Evolutionary conservation across 1,140 invertebrate genomes (phyloP).

Genomic region (Apis florea): DNA sequence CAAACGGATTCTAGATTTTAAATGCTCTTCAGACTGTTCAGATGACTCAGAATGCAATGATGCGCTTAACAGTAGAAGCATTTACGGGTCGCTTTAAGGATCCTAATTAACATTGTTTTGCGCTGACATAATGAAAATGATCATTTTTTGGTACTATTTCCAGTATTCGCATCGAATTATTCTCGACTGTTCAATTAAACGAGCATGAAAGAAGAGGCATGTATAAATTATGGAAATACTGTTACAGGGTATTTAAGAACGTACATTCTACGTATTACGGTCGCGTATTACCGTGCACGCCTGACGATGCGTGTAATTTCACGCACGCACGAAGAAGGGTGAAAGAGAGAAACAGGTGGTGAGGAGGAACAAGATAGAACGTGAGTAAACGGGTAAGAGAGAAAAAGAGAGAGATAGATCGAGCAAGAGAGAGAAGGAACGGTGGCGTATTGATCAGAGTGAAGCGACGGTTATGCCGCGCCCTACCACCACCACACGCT

Average conservation of each 20-base stretch:
- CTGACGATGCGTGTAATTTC: conserved; percentile 56
- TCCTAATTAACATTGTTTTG: conserved; percentile 10
- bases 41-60: conserved; percentile 1
- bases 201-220: background rate
- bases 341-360: conserved; percentile 19
- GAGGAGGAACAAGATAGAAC: conserved; percentile 10
- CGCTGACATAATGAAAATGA: background rate
- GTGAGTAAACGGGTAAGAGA: conserved; percentile 29
- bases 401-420: conserved; percentile 24
- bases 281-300: conserved; percentile 47
- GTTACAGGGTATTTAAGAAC: conserved; percentile 12
- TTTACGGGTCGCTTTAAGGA: background rate
- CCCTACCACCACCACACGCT: conserved; percentile 73
- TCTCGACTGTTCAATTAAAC: background rate
- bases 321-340: conserved; percentile 45
- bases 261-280: conserved; percentile 49
- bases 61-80: background rate
- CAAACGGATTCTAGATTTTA: background rate
- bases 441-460: conserved; percentile 74
- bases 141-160: background rate
- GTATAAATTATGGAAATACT: conserved; percentile 4
- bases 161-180: background rate
- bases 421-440: conserved; percentile 60
- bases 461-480: conserved; percentile 74
- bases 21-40: background rate